Base-by-base conservation (phyloP, 2,797 vertebrate genomes). In the Schizopygopsis malacanthus region DNA sequence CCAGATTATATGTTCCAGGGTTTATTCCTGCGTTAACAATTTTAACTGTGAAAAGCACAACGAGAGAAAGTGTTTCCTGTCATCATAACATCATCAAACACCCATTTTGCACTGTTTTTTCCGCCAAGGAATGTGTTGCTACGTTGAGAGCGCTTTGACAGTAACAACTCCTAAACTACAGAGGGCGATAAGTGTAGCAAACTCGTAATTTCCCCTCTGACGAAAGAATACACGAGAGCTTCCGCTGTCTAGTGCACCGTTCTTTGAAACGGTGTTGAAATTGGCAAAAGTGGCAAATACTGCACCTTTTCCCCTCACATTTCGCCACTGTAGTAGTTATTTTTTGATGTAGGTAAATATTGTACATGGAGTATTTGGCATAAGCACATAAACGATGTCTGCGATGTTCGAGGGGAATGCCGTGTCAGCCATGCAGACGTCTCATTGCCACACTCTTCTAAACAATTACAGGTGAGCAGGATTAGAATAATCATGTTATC, bases 361-460 rank as follows among this genome's bases (percentile, higher is more conserved):
- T 88, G 67, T 94, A 76, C 11, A 94, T 94, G 93, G 54, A 76
- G 89, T 72, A 75, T 47, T 82, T 89, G 86, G 88, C 72, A 90
- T 79, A 90, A 90, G 81, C 88, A 92, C n/a, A n/a, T 88, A 77
- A 93, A 88, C 87, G 56, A 96, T 95, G 95, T 95, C 94, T 85
- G 94, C 93, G 89, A 92, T 94, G 88, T 95, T 95, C 91, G 94
- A 96, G 88, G 94, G 94, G 85, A 94, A 87, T 87, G 89, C 92
- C 61, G 88, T 94, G 87, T 93, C 94, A 90, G 93, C 93, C 92
- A 94, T 96, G 93, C 95, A 94, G 94, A 94, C 92, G 90, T 91
- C 95, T 54, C 95, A 94, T 91, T 91, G 87, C 89, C 93, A 91
- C 91, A 88, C 93, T 41, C 92, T 92, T 41, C 92, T 93, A 82